A percentile compares a stretch with the other conserved stretches of the same genome.
Evolutionary conservation across 2,797 vertebrate genomes (phyloP).

Genomic region (Leptodactylus fallax): DNA sequence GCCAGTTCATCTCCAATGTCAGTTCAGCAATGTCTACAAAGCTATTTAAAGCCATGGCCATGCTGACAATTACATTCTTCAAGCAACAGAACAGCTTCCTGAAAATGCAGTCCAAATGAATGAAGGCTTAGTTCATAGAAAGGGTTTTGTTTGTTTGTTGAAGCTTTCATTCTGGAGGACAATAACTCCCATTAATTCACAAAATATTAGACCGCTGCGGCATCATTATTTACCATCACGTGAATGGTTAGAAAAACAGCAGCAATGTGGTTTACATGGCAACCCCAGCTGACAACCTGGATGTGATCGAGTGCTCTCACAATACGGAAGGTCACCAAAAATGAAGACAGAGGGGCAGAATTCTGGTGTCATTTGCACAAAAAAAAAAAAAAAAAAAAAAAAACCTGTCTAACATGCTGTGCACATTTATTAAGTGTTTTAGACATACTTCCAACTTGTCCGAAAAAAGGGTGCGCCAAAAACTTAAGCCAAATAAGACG

Average conservation of each 20-base stretch:
- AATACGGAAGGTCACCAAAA: too few species aligned
- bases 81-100: conserved; percentile 67
- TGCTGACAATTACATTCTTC: conserved; percentile 69
- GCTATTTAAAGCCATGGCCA: conserved; percentile 67
- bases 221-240: not conserved
- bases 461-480: too few species aligned
- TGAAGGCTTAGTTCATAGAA: conserved; percentile 49
- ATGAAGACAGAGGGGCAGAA: too few species aligned
- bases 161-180: not conserved
- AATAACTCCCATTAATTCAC: not conserved
- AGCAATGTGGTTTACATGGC: too few species aligned
- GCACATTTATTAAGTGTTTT: too few species aligned
- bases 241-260: not conserved
- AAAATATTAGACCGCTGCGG: not conserved
- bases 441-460: too few species aligned
- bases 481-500: too few species aligned
- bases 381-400: too few species aligned
- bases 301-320: too few species aligned
- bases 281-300: not conserved
- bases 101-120: conserved; percentile 46
- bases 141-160: not conserved
- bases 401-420: too few species aligned
- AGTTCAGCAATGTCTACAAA: conserved; percentile 63
- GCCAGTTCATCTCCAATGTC: conserved; percentile 51
- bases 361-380: too few species aligned